Evolutionary conservation across 2,888 invertebrate species (phyloP).

Genomic region (Dilophus febrilis): DNA sequence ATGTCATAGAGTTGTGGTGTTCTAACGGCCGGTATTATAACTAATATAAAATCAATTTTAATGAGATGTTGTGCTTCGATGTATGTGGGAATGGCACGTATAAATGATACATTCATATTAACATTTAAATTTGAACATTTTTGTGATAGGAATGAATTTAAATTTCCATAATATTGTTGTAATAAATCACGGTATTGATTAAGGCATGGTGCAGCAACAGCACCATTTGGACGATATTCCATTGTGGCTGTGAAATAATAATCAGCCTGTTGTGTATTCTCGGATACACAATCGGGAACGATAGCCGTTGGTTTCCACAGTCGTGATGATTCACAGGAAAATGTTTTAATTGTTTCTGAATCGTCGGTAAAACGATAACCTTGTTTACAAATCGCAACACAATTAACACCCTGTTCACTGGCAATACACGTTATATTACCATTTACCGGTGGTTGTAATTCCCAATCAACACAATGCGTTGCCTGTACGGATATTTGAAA

Average conservation of each 20-base stretch:
- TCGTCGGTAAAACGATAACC: slow-evolving; percentile 85
- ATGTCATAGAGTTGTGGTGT: slow-evolving; percentile 88
- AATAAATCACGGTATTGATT: slow-evolving; percentile 71
- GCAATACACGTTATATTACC: slow-evolving; percentile 76
- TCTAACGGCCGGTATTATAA: slow-evolving; percentile 70
- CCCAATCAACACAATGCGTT: slow-evolving; percentile 89
- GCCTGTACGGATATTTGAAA: slow-evolving; percentile 91
- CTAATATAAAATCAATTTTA: slow-evolving; percentile 75
- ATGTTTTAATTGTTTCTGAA: slow-evolving; percentile 71
- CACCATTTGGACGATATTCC: slow-evolving; percentile 77
- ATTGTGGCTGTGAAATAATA: slow-evolving; percentile 79
- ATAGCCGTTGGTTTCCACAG: slow-evolving; percentile 78
- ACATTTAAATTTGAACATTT: slow-evolving; percentile 90
- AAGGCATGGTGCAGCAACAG: slow-evolving; percentile 67
- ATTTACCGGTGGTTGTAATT: slow-evolving; percentile 72
- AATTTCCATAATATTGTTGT: slow-evolving; percentile 57
- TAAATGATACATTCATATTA: slow-evolving; percentile 82
- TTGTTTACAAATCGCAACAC: slow-evolving; percentile 75
- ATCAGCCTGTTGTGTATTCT: slow-evolving; percentile 88
- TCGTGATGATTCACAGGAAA: slow-evolving; percentile 63
- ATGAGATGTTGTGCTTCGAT: slow-evolving; percentile 79
- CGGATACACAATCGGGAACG: slow-evolving; percentile 89
- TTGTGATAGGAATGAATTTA: slow-evolving; percentile 71
- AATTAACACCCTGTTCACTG: slow-evolving; percentile 63
- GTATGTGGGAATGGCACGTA: slow-evolving; percentile 62